These are phyloP conservation scores for Acanthiza pusilla DNA, from an alignment of 2,797 vertebrate species.

Conservation along the genomic window DNA sequence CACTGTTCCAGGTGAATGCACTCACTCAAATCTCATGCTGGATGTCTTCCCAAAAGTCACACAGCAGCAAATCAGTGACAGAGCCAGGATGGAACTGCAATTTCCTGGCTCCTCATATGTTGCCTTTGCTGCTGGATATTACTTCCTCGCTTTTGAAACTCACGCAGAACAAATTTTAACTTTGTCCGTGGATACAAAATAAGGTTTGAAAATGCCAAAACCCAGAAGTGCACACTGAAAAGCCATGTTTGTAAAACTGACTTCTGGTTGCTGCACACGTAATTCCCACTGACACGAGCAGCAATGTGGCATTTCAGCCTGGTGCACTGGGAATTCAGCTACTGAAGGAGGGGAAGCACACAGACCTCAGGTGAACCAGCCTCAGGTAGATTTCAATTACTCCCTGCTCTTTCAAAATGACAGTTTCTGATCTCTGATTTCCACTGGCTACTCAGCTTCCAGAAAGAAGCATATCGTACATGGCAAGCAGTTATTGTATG, in stretches of 20 bases:
- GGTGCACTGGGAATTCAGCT: background rate
- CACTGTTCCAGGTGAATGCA: background rate
- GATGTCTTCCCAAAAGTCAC: background rate
- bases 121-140: background rate
- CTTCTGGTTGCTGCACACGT: background rate
- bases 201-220: background rate
- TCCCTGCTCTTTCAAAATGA: constrained; percentile 19
- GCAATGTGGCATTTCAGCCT: background rate
- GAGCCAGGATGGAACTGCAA: background rate
- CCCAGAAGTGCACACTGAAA: background rate
- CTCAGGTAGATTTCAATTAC: constrained; percentile 14
- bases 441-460: background rate
- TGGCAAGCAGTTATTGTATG: background rate
- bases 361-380: background rate
- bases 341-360: background rate
- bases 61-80: background rate
- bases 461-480: background rate
- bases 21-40: background rate
- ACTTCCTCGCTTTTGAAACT: background rate
- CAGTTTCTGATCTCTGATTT: constrained; percentile 12
- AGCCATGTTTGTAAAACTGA: background rate
- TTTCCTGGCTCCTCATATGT: background rate
- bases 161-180: background rate
- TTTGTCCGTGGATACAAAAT: background rate
- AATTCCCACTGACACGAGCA: background rate